Evolutionary conservation across 2,113 vertebrate species (phyloP).

Genomic region (Taxidea taxus): DNA sequence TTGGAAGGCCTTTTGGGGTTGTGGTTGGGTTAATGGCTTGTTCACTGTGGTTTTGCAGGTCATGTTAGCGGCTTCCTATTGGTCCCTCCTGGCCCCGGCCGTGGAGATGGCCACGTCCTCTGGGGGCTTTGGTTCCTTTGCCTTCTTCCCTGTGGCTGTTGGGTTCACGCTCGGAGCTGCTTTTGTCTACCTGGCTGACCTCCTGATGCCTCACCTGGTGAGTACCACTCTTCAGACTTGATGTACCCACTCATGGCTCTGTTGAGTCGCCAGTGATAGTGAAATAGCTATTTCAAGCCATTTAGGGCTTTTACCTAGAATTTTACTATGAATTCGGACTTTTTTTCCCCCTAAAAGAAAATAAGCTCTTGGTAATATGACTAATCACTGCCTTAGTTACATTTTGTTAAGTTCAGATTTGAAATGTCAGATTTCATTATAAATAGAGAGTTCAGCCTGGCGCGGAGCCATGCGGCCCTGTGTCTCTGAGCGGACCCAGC

Average conservation of each 20-base stretch:
- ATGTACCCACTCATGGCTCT: accelerated
- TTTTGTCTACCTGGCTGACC: constrained; percentile 92
- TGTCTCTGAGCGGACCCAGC: accelerated
- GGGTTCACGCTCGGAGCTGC: constrained; percentile 93
- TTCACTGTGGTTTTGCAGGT: constrained; percentile 82
- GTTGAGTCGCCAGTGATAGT: accelerated
- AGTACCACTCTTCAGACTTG: constrained; percentile 59
- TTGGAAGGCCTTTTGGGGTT: not conserved
- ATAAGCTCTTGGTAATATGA: not conserved
- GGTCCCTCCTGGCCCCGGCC: constrained; percentile 95
- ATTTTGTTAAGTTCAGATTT: constrained; percentile 2
- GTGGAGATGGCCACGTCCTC: constrained; percentile 93
- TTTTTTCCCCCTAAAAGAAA: not conserved
- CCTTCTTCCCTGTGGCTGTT: constrained; percentile 91
- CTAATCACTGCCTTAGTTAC: not conserved
- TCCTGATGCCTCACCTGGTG: constrained; percentile 89
- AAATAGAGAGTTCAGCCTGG: not conserved
- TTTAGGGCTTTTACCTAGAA: not conserved
- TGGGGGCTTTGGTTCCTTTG: constrained; percentile 90
- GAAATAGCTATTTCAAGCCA: not conserved
- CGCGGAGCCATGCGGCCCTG: accelerated
- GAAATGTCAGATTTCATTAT: not conserved
- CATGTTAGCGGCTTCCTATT: constrained; percentile 97
- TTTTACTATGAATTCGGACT: not conserved
- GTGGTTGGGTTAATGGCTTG: not conserved